Evolutionary conservation across 2,888 invertebrate species (phyloP), one percentile per base, ranked within the genome.

Genomic region (Tinea trinotella): DNA sequence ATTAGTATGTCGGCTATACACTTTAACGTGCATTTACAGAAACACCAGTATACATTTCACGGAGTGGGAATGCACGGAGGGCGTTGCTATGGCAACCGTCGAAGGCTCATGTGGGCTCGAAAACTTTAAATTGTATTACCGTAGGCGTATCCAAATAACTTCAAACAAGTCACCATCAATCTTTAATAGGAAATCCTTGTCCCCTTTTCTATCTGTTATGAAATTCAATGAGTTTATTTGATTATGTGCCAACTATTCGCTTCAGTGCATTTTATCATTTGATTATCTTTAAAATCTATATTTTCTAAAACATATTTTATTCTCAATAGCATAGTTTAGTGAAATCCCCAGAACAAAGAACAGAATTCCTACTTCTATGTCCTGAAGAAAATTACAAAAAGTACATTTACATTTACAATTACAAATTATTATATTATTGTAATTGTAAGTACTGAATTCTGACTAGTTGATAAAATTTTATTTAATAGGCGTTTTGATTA

Each of bases 101-200:
- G 66, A 59, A 79, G 78, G 74, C 80, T 80, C 81, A 81, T 82
- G 79, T 83, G 83, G 76, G 76, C 71, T 74, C 68, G 68, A 72
- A 77, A 80, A 82, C 81, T 84, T 84, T 84, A 83, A 85, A 84
- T 83, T 83, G 81, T 76, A 80, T 83, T 83, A 77, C 74, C 71
- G 62, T 64, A 34, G 22, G 64, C 64, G 64, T 73, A 74, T 70
- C 70, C 68, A 75, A 74, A 78, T 76, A 46, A 18, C 46, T 19
- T 19, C n/a, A n/a, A 46, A 46, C 17, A 19, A 46, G 12, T 40
- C 40, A 15, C 68, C 71, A 67, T 70, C 69, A 72, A 70, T 62
- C 60, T 61, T 59, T 35, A 46, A 46, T 46, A 46, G 46, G 19
- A 46, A 40, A 40, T 40, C 40, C 40, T 40, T 40, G 30, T 30